Conservation (phyloP, 2,888 invertebrate species). For the Lithodes maja region DNA sequence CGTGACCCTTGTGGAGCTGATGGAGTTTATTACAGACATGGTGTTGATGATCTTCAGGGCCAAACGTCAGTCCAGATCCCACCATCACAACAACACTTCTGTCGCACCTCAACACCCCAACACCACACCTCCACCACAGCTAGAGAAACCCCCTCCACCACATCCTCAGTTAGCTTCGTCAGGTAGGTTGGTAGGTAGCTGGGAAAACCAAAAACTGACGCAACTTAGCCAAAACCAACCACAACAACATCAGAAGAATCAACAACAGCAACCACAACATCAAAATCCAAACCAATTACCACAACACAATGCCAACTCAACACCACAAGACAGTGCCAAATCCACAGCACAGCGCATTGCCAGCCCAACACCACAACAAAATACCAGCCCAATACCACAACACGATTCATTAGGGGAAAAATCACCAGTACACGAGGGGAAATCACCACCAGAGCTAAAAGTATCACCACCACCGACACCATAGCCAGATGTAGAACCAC, state of each 20-base stretch:
- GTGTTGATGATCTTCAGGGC: conserved; percentile 6
- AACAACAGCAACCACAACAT: neutral
- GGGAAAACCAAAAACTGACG: neutral
- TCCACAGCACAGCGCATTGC: too few species aligned
- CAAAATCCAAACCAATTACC: neutral
- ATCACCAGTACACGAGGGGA: too few species aligned
- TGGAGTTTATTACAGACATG: conserved; percentile 57
- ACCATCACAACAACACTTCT: neutral
- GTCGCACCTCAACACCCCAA: neutral
- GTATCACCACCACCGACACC: neutral
- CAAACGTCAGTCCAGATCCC: neutral
- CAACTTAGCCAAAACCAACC: neutral
- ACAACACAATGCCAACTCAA: neutral
- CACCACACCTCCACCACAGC: neutral
- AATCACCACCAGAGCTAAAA: neutral
- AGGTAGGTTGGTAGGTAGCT: too few species aligned
- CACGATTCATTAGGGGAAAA: too few species aligned
- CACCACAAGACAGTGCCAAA: too few species aligned
- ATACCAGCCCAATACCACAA: too few species aligned
- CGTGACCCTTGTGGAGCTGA: conserved; percentile 50
- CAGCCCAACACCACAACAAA: too few species aligned
- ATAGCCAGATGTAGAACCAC: neutral
- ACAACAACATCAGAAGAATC: neutral
- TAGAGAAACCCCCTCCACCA: neutral
- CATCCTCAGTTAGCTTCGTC: neutral